These are phyloP conservation scores for Monoplex corrugatus DNA, from an alignment of 2,888 invertebrate species.

Conservation along the genomic window DNA sequence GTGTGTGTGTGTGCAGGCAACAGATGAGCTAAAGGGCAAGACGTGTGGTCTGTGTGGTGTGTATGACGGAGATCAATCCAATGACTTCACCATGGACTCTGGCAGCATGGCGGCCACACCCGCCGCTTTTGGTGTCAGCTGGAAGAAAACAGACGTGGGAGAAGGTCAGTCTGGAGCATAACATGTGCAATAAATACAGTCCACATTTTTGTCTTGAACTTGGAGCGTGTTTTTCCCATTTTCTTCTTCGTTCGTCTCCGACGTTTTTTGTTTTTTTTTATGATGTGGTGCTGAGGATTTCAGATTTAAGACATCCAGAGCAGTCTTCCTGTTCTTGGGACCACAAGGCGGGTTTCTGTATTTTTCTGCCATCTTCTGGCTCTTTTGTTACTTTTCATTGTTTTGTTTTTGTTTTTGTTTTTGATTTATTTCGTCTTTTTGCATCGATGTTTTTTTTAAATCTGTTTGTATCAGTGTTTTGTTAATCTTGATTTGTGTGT, in stretches of 20 bases:
- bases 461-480: too few species aligned
- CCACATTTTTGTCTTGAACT: neutral
- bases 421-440: too few species aligned
- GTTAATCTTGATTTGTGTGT: too few species aligned
- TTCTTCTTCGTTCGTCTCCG: neutral
- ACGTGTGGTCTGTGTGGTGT: conserved; percentile 92
- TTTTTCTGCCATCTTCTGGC: too few species aligned
- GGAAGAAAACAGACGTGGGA: conserved; percentile 67
- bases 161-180: conserved; percentile 52
- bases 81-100: conserved; percentile 86
- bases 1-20: conserved; percentile 58
- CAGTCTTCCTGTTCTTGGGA: too few species aligned
- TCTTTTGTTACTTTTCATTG: too few species aligned
- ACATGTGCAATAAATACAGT: neutral
- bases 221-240: neutral
- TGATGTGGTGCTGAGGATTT: neutral
- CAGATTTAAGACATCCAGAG: neutral
- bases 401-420: too few species aligned
- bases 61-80: conserved; percentile 87
- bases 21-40: conserved; percentile 87
- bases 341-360: too few species aligned
- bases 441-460: too few species aligned
- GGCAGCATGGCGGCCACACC: conserved; percentile 82
- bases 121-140: conserved; percentile 70
- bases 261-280: neutral